Conservation (phyloP, 1,140 invertebrate genomes). For the Drosophila dunni region DNA sequence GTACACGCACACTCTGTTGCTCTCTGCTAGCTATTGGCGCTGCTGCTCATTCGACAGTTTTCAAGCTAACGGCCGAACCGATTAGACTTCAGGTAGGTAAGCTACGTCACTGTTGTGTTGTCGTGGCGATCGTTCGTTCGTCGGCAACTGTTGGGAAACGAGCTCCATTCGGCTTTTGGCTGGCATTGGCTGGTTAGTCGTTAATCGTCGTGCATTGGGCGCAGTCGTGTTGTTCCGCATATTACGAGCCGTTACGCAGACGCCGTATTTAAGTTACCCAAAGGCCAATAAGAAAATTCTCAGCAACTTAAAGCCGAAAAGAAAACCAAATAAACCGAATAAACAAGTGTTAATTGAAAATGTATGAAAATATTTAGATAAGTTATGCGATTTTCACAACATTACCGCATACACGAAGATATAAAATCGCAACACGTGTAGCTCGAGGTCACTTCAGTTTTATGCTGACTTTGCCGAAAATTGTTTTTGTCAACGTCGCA, state of each 20-base stretch:
- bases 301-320: background rate
- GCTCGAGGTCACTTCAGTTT: conserved; percentile 37
- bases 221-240: conserved; percentile 36
- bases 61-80: background rate
- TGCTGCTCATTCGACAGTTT: background rate
- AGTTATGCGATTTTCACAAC: conserved; percentile 19
- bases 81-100: conserved; percentile 10
- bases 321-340: background rate
- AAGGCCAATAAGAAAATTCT: conserved; percentile 40
- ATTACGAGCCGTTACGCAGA: conserved; percentile 33
- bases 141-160: conserved; percentile 2
- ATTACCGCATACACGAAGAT: conserved; percentile 15
- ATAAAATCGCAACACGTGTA: conserved; percentile 37
- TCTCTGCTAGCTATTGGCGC: background rate
- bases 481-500: conserved; percentile 17
- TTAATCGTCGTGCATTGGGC: conserved; percentile 49
- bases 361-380: conserved; percentile 50
- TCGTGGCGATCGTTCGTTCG: conserved; percentile 70
- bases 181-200: conserved; percentile 51
- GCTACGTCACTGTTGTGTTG: conserved; percentile 30
- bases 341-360: conserved; percentile 63
- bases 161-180: conserved; percentile 6
- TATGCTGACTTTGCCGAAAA: conserved; percentile 42
- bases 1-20: background rate
- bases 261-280: conserved; percentile 22